These are phyloP conservation scores for Limosa lapponica DNA, from an alignment of 2,797 vertebrate genomes.

Conservation along the genomic window DNA sequence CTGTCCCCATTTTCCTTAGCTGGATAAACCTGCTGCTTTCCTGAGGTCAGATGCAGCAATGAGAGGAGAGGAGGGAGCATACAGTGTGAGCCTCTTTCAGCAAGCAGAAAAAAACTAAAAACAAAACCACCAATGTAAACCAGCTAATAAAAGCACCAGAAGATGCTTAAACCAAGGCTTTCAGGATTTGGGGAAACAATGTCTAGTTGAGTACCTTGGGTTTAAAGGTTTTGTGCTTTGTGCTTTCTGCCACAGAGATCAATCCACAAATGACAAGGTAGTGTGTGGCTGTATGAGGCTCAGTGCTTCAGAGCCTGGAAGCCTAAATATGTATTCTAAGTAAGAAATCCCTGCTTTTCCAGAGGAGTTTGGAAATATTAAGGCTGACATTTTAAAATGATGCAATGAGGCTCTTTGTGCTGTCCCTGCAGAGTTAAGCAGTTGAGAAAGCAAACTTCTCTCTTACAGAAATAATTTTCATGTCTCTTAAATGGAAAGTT, in stretches of 20 bases:
- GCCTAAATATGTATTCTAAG: background rate
- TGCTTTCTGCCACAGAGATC: background rate
- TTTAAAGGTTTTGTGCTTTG: background rate
- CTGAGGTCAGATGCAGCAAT: background rate
- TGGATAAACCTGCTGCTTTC: background rate
- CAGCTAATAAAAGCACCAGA: background rate
- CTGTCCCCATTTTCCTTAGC: too few species aligned
- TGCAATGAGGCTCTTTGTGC: background rate
- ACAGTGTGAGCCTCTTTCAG: background rate
- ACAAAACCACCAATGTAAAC: background rate
- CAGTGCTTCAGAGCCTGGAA: background rate
- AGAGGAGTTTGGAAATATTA: background rate
- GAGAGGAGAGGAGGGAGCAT: background rate
- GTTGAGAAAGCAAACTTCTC: background rate
- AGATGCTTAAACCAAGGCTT: background rate
- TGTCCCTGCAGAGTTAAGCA: background rate
- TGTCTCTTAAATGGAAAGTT: background rate
- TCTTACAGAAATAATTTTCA: background rate
- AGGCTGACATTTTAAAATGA: background rate
- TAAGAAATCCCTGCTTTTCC: background rate
- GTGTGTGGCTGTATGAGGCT: background rate
- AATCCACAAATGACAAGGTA: background rate
- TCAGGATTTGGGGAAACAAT: background rate
- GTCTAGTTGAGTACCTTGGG: background rate
- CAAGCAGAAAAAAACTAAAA: background rate